Evolutionary conservation across 1,140 invertebrate species (phyloP).

Genomic region (Hestina assimilis): DNA sequence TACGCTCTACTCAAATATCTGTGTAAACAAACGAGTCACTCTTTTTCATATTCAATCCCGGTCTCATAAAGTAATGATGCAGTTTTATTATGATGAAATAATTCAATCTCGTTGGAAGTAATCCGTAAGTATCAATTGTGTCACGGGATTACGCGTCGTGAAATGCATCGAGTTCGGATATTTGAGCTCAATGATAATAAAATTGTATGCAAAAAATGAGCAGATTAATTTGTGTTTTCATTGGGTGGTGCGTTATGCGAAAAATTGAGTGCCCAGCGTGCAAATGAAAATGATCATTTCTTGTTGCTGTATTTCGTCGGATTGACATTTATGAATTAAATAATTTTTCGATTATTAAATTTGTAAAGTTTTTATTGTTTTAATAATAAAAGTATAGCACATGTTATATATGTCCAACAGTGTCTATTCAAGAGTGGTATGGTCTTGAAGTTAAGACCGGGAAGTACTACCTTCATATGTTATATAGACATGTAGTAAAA

Average conservation of each 20-base stretch:
- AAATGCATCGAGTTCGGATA: slow-evolving; percentile 66
- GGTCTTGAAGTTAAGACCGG: too few relatives aligned
- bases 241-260: slow-evolving; percentile 73
- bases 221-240: slow-evolving; percentile 77
- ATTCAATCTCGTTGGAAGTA: slow-evolving; percentile 66
- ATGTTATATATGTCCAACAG: neutral
- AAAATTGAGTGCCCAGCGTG: slow-evolving; percentile 66
- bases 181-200: slow-evolving; percentile 71
- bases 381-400: neutral
- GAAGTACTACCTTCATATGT: too few relatives aligned
- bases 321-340: slow-evolving; percentile 54
- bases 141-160: slow-evolving; percentile 63
- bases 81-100: slow-evolving; percentile 64
- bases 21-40: slow-evolving; percentile 1
- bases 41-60: slow-evolving; percentile 17
- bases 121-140: slow-evolving; percentile 69
- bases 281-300: slow-evolving; percentile 69
- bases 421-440: neutral
- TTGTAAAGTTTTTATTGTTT: neutral
- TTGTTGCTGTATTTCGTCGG: slow-evolving; percentile 59
- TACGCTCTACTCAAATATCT: slow-evolving; percentile 14
- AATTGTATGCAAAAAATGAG: slow-evolving; percentile 77
- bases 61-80: slow-evolving; percentile 42
- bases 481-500: too few relatives aligned
- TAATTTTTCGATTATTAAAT: slow-evolving; percentile 22